Conservation (phyloP, 2,888 invertebrate genomes). For the Alloscopus bannaensis region DNA sequence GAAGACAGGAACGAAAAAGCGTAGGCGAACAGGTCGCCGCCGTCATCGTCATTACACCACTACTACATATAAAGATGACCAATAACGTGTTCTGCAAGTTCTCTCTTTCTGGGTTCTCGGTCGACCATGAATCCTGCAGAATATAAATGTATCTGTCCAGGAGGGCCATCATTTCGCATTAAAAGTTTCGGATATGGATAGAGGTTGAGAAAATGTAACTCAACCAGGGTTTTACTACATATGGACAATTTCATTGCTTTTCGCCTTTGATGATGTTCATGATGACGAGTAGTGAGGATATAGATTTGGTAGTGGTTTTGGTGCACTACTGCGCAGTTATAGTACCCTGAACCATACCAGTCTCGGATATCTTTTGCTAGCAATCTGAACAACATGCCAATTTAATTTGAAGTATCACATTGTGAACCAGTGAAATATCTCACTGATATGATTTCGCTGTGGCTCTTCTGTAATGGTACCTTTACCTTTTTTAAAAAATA, state of each 20-base stretch:
- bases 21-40: constrained; percentile 58
- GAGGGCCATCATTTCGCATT: constrained; percentile 30
- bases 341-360: neutral
- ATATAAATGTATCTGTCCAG: constrained; percentile 33
- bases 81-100: constrained; percentile 44
- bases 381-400: constrained; percentile 23
- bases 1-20: constrained; percentile 29
- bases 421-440: too few relatives aligned
- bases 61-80: constrained; percentile 25
- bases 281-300: too few relatives aligned
- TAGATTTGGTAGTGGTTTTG: neutral
- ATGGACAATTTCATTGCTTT: constrained; percentile 39
- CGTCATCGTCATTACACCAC: constrained; percentile 28
- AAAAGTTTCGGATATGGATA: constrained; percentile 13
- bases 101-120: constrained; percentile 23
- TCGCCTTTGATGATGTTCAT: constrained; percentile 16
- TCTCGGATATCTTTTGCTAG: neutral
- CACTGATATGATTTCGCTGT: too few relatives aligned
- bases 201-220: constrained; percentile 1
- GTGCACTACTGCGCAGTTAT: constrained; percentile 9
- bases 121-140: constrained; percentile 41
- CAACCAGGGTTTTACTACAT: constrained; percentile 37
- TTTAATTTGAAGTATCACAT: constrained; percentile 31
- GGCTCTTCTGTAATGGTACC: too few relatives aligned
- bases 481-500: too few relatives aligned